These are phyloP conservation scores for Agapornis roseicollis DNA, from an alignment of 2,113 vertebrate genomes.

Conservation along the genomic window DNA sequence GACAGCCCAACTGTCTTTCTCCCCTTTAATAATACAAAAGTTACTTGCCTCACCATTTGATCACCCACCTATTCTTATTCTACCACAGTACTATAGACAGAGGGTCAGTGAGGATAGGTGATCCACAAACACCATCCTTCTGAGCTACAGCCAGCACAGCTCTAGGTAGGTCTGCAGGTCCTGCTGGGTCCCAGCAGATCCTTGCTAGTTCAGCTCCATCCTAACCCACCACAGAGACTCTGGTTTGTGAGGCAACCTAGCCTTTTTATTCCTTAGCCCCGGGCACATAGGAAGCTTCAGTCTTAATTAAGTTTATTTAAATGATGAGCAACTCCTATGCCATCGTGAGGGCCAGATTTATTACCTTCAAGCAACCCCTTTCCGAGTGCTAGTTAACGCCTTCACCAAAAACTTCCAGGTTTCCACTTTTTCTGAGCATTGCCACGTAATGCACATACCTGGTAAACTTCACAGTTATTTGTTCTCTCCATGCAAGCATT, in stretches of 20 bases:
- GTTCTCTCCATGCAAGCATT: not conserved
- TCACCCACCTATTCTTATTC: not conserved
- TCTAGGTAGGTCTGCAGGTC: not conserved
- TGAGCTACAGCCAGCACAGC: not conserved
- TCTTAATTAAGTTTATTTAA: not conserved
- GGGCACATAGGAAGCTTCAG: not conserved
- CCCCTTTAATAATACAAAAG: not conserved
- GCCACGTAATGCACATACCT: not conserved
- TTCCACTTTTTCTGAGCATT: not conserved
- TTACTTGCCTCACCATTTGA: not conserved
- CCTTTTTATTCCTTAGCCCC: not conserved
- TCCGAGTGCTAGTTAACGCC: not conserved
- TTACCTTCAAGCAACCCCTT: not conserved
- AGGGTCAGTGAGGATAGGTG: accelerated
- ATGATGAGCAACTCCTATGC: not conserved
- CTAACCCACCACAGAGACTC: not conserved
- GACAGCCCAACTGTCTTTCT: not conserved
- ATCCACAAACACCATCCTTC: not conserved
- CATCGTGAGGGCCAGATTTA: not conserved
- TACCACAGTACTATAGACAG: too few relatives aligned
- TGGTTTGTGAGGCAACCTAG: not conserved
- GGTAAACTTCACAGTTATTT: not conserved
- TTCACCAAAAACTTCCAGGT: not conserved
- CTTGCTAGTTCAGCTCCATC: not conserved
- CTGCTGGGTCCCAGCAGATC: not conserved